Evolutionary conservation across 2,888 invertebrate species (phyloP), one percentile per base, ranked within the genome.

Genomic region (Temnothorax unifasciatus): DNA sequence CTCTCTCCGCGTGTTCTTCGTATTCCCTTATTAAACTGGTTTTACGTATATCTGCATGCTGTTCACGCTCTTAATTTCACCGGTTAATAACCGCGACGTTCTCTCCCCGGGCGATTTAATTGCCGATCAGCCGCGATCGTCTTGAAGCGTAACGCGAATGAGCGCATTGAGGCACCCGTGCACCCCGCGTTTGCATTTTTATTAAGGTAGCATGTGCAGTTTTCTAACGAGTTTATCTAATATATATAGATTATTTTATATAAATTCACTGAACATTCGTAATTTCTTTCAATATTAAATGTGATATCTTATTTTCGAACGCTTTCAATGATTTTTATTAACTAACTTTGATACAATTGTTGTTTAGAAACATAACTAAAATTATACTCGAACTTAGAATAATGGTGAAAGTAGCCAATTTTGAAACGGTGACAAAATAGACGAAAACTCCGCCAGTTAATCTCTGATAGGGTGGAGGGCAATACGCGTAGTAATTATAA

Each of bases 1-100:
- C 11, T 47, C 59, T 15, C 11, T 5, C 50, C 21, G 18, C 21
- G 18, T 21, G n/a, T 15, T 29, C 38, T 47, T 2, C 44, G 15
- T 66, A 66, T 54, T 38, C 29, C 25, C n/a, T 75, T 44, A 63
- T 75, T 52, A 68, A 85, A 82, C 75, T 82, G 63, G 69, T 85
- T 75, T 61, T 71, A 69, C 69, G 47, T 41, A 6, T 68, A 68
- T 68, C 77, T 54, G 54, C 41, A 54, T 25, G 41, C 66, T 13
- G 41, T 54, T 52, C 54, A 68, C 69, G 69, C 29, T 77, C 54
- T 44, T 77, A 77, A 77, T 77, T 77, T 68, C 41, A 29, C 25
- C 41, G 54, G n/a, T 77, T 77, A 76, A 76, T 76, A 76, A 68
- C 25, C 54, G 41, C 41, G 25, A 54, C 54, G 13, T 29, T 64